phyloP scores from a whole-genome alignment of 2,888 invertebrate genomes.

The Stenodema calcarata region DNA sequence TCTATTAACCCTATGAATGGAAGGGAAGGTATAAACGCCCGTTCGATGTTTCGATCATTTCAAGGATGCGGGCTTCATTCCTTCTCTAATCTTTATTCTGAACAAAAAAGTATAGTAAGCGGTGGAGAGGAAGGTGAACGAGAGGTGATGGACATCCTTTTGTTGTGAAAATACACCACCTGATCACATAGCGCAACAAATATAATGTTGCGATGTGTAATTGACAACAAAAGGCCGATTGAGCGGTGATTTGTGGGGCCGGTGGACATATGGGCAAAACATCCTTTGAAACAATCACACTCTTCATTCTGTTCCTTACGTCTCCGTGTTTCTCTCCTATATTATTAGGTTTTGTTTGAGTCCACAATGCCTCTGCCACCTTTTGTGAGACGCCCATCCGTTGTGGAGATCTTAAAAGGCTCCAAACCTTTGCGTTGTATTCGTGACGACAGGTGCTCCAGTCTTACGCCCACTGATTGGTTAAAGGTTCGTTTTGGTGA shows the following conservation, averaged over 20 bases:
- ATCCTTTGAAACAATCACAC: constrained; percentile 32
- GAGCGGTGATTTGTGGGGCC: constrained; percentile 31
- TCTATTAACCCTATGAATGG: background rate
- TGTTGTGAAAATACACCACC: background rate
- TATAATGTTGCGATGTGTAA: background rate
- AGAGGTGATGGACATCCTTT: background rate
- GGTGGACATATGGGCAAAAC: constrained; percentile 26
- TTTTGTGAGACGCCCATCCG: constrained; percentile 15
- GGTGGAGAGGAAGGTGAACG: background rate
- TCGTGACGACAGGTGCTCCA: background rate
- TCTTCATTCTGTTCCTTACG: background rate
- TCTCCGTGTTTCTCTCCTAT: background rate
- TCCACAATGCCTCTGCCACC: constrained; percentile 14
- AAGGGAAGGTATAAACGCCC: background rate
- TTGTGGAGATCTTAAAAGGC: background rate
- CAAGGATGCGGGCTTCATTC: background rate
- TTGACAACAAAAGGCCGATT: constrained; percentile 12
- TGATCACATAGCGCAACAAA: background rate
- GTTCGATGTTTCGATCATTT: background rate
- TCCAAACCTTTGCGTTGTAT: background rate
- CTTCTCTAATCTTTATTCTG: background rate
- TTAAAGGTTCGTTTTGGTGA: background rate
- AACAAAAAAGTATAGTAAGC: no score
- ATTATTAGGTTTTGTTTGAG: constrained; percentile 34
- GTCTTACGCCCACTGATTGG: background rate